These are phyloP conservation scores for Callipepla squamata DNA, from an alignment of 2,113 vertebrate species.

Conservation along the genomic window DNA sequence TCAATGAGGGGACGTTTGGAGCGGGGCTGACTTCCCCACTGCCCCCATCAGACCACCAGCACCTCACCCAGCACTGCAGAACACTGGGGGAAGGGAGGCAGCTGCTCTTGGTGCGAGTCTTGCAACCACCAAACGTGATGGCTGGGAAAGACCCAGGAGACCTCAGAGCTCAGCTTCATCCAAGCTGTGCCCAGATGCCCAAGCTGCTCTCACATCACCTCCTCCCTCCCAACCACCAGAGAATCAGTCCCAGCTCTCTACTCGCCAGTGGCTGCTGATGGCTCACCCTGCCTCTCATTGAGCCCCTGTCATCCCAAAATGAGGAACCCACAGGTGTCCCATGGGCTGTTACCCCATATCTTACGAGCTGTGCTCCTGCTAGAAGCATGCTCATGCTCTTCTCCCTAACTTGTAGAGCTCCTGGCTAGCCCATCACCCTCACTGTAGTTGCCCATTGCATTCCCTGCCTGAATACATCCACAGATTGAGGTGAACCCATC, in stretches of 20 bases:
- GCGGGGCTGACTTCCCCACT: background rate
- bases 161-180: background rate
- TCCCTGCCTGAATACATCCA: background rate
- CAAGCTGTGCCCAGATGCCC: background rate
- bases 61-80: background rate
- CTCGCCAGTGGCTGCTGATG: background rate
- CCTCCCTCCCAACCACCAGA: background rate
- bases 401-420: background rate
- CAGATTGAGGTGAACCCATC: background rate
- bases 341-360: background rate
- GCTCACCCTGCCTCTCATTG: background rate
- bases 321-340: background rate
- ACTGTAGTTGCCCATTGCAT: background rate
- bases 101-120: background rate
- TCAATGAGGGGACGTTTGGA: accelerated
- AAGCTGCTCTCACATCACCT: background rate
- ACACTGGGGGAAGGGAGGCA: background rate
- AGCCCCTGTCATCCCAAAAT: background rate
- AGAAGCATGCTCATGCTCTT: background rate
- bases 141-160: background rate
- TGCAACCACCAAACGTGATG: background rate
- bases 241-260: background rate
- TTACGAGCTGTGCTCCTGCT: background rate
- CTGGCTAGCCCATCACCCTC: background rate
- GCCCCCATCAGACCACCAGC: background rate